A percentile compares a stretch with the other conserved stretches of the same genome.
Evolutionary conservation across 2,888 invertebrate species (phyloP).

Genomic region (Calephelis perditalis): DNA sequence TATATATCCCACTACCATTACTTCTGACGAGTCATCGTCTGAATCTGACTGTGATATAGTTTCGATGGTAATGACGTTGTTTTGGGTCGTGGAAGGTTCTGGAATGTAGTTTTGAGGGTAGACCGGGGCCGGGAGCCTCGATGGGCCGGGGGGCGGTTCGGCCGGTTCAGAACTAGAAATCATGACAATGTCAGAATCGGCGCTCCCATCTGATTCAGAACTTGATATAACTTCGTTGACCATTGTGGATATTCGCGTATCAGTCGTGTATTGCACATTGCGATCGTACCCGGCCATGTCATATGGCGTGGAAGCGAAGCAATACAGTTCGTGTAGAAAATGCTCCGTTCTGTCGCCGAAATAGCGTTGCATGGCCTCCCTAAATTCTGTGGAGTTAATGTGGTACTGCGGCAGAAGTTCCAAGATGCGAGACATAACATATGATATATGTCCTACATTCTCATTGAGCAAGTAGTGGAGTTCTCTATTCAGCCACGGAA

Average conservation of each 20-base stretch:
- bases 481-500: constrained; percentile 94
- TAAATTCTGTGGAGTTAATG: constrained; percentile 83
- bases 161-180: constrained; percentile 51
- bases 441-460: constrained; percentile 80
- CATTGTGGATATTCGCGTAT: constrained; percentile 72
- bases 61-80: constrained; percentile 62
- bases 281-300: constrained; percentile 90
- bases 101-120: constrained; percentile 50
- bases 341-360: constrained; percentile 87
- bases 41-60: constrained; percentile 68
- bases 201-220: constrained; percentile 53
- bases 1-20: constrained; percentile 81
- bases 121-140: constrained; percentile 40
- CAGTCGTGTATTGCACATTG: constrained; percentile 81
- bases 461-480: constrained; percentile 85
- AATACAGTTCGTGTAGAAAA: constrained; percentile 92
- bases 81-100: constrained; percentile 35
- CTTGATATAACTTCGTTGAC: constrained; percentile 75
- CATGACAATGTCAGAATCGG: constrained; percentile 57
- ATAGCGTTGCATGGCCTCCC: constrained; percentile 82
- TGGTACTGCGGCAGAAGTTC: constrained; percentile 83
- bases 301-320: constrained; percentile 91
- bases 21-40: constrained; percentile 73
- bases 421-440: constrained; percentile 83
- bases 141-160: constrained; percentile 41